These are phyloP conservation scores for Agrypnia vestita DNA, from an alignment of 1,140 invertebrate species.

Conservation along the genomic window DNA sequence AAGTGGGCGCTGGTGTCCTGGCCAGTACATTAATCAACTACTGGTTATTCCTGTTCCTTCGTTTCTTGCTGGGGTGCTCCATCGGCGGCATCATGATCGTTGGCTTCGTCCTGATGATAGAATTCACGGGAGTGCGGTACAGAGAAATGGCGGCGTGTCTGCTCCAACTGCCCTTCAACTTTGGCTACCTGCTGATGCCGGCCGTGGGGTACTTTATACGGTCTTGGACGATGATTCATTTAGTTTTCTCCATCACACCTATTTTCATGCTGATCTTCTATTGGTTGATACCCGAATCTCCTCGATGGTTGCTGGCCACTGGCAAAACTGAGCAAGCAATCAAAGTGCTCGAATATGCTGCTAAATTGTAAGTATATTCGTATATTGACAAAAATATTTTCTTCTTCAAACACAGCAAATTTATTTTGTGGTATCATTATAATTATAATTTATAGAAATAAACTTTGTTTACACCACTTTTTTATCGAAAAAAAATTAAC, in stretches of 20 bases:
- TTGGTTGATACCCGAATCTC: constrained; percentile 71
- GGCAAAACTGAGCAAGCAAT: constrained; percentile 72
- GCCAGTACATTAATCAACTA: constrained; percentile 74
- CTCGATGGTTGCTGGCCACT: constrained; percentile 71
- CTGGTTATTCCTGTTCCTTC: constrained; percentile 72
- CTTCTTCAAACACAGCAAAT: no score
- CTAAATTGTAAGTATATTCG: constrained; percentile 62
- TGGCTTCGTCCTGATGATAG: constrained; percentile 69
- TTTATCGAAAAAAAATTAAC: no score
- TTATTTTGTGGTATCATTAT: no score
- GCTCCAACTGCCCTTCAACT: constrained; percentile 70
- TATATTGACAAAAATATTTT: neutral
- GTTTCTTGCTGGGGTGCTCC: constrained; percentile 71
- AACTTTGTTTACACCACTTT: no score
- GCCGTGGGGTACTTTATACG: constrained; percentile 68
- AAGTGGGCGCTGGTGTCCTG: constrained; percentile 71
- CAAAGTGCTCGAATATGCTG: constrained; percentile 64
- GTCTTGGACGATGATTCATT: constrained; percentile 63
- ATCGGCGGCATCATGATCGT: constrained; percentile 72
- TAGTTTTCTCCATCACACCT: constrained; percentile 62
- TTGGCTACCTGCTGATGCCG: constrained; percentile 67
- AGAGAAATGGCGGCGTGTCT: constrained; percentile 71
- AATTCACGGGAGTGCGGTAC: constrained; percentile 64
- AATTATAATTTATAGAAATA: no score
- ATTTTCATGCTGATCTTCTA: constrained; percentile 62